Percentiles rank a stretch among this genome's conserved stretches.
phyloP scores from a whole-genome alignment of 2,113 vertebrate genomes.

The Typhlomys cinereus region DNA sequence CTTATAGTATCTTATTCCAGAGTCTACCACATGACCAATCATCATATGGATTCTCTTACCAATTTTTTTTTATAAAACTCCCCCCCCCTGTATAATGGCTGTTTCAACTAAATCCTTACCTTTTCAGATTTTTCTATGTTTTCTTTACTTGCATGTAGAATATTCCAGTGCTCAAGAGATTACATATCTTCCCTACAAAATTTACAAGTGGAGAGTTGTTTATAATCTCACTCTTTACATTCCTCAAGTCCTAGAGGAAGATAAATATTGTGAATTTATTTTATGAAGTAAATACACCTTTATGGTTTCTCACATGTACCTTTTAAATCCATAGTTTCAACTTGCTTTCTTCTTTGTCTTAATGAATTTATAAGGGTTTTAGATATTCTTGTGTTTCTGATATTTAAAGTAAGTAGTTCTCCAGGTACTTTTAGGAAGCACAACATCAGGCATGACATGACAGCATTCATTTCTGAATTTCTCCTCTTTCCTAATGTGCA shows the following conservation, averaged over 20 bases:
- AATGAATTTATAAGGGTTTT: neutral
- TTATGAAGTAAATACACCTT: neutral
- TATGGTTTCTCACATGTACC: neutral
- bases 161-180: neutral
- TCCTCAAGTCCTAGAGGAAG: neutral
- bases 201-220: neutral
- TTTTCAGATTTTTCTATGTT: neutral
- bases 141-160: neutral
- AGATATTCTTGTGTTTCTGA: neutral
- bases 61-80: neutral
- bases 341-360: neutral
- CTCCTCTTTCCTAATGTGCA: neutral
- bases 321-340: neutral
- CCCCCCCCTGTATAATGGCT: neutral
- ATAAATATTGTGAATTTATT: neutral
- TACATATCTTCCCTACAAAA: neutral
- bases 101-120: neutral
- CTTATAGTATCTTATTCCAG: neutral
- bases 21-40: neutral
- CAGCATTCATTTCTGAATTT: neutral
- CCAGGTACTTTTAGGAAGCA: neutral
- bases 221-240: neutral
- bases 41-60: neutral
- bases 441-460: neutral
- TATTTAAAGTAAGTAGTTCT: neutral